Evolutionary conservation across 1,140 invertebrate species (phyloP).

Genomic region (Linepithema humile): DNA sequence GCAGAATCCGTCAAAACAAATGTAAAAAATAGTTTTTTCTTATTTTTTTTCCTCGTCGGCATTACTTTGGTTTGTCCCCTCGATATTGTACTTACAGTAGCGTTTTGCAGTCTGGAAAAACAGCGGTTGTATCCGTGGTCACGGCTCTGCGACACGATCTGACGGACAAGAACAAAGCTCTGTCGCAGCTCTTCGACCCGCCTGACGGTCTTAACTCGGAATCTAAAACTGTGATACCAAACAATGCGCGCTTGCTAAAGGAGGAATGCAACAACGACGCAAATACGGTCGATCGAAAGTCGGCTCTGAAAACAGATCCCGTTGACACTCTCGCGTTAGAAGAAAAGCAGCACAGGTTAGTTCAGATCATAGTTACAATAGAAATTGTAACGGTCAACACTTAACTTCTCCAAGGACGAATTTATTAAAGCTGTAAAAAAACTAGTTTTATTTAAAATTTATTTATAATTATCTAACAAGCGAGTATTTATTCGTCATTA

Average conservation of each 20-base stretch:
- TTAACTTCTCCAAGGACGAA: too few relatives aligned
- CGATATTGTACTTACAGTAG: neutral
- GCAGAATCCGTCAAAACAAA: conserved; percentile 65
- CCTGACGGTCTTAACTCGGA: conserved; percentile 72
- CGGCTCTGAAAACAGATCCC: conserved; percentile 57
- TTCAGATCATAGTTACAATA: conserved; percentile 21
- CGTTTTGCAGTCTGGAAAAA: conserved; percentile 72
- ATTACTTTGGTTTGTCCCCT: neutral
- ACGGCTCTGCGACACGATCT: conserved; percentile 73
- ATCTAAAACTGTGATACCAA: conserved; percentile 72
- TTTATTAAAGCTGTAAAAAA: too few relatives aligned
- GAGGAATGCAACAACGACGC: conserved; percentile 72
- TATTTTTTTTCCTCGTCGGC: neutral
- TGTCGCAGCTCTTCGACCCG: conserved; percentile 73
- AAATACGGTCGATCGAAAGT: conserved; percentile 58
- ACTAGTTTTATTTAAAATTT: too few relatives aligned
- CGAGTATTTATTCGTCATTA: too few relatives aligned
- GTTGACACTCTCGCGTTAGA: conserved; percentile 53
- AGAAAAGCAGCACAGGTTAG: conserved; percentile 64
- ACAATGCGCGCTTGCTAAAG: conserved; percentile 64
- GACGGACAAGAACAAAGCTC: conserved; percentile 72
- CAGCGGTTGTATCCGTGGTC: conserved; percentile 66
- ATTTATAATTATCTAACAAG: too few relatives aligned
- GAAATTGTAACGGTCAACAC: too few relatives aligned
- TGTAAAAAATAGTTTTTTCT: conserved; percentile 60